Percentiles rank a stretch among this genome's conserved stretches.
phyloP scores from a whole-genome alignment of 2,888 invertebrate genomes.

The Baccha elongata region DNA sequence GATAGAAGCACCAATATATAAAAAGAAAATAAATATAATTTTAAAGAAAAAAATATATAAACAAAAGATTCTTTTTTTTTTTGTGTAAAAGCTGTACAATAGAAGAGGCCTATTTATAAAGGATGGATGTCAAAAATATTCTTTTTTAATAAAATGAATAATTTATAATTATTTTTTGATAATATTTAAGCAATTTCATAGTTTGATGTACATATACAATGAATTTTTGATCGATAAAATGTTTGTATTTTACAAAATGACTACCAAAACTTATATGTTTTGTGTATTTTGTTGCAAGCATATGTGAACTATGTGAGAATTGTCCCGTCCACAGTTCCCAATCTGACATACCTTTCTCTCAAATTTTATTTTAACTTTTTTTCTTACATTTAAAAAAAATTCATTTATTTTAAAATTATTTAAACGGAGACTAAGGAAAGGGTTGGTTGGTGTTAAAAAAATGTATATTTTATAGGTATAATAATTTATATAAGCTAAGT shows the following conservation, averaged over 20 bases:
- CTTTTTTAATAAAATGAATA: constrained; percentile 34
- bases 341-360: constrained; percentile 84
- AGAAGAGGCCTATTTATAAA: constrained; percentile 56
- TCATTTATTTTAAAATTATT: constrained; percentile 73
- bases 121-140: constrained; percentile 55
- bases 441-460: constrained; percentile 52
- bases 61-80: constrained; percentile 60
- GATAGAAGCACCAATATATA: constrained; percentile 72
- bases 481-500: constrained; percentile 51
- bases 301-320: constrained; percentile 86
- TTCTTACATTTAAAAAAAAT: constrained; percentile 21
- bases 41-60: constrained; percentile 59
- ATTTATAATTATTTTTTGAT: constrained; percentile 44
- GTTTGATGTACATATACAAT: constrained; percentile 75
- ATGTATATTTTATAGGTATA: constrained; percentile 36
- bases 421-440: constrained; percentile 67
- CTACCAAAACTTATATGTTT: constrained; percentile 76
- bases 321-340: constrained; percentile 91
- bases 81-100: constrained; percentile 64
- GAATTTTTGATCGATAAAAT: constrained; percentile 42
- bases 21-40: constrained; percentile 48
- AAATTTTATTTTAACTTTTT: constrained; percentile 72
- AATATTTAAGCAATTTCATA: constrained; percentile 62
- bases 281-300: constrained; percentile 76
- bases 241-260: constrained; percentile 75